These are phyloP conservation scores for Ascidia mentula DNA, from an alignment of 23 tunicate genomes.

Conservation along the genomic window DNA sequence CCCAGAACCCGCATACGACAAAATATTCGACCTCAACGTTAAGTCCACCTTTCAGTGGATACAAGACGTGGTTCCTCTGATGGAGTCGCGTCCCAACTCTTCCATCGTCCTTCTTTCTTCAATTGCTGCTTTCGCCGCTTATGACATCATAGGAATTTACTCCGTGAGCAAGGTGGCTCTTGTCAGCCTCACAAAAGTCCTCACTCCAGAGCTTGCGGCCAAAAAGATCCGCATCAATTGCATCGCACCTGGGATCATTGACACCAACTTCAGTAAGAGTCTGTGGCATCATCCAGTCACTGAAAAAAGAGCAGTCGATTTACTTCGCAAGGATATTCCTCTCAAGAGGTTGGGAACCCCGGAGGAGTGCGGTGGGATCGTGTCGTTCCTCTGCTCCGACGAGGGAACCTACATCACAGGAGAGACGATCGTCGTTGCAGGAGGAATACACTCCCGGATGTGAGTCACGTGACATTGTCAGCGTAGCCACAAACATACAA, in stretches of 20 bases:
- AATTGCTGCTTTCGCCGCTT: constrained; percentile 44
- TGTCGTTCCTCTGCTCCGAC: constrained; percentile 62
- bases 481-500: too few species aligned
- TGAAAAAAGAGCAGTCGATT: constrained; percentile 2
- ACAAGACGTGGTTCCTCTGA: constrained; percentile 47
- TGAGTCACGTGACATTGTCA: too few species aligned
- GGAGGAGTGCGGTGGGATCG: constrained; percentile 69
- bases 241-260: constrained; percentile 58
- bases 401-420: constrained; percentile 87
- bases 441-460: constrained; percentile 61
- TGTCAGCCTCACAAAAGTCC: constrained; percentile 50
- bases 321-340: constrained; percentile 11
- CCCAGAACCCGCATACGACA: constrained; percentile 67
- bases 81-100: constrained; percentile 17
- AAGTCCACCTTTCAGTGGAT: constrained; percentile 55
- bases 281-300: constrained; percentile 15
- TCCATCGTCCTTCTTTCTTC: constrained; percentile 49
- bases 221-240: constrained; percentile 56
- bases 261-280: constrained; percentile 55
- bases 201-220: constrained; percentile 40
- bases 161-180: constrained; percentile 67
- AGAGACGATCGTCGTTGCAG: constrained; percentile 73
- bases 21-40: constrained; percentile 71
- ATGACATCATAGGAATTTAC: constrained; percentile 49
- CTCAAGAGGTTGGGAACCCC: constrained; percentile 53